Conservation (phyloP, 2,113 vertebrate genomes). For the Henicopernis longicauda region DNA sequence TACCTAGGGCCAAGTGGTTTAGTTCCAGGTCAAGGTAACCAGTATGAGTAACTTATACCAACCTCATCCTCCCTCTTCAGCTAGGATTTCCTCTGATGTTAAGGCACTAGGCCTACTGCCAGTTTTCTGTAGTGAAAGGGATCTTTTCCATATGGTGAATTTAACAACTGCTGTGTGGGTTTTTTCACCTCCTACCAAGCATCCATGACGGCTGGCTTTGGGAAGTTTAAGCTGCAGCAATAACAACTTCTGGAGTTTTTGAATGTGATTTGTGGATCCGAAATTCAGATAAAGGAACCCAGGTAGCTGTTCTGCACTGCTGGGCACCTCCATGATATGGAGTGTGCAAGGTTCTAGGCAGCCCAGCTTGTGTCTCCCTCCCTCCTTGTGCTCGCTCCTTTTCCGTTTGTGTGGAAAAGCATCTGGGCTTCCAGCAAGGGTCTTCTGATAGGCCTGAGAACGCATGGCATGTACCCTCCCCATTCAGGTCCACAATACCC, state of each 20-base stretch:
- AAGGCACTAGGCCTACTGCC: constrained; percentile 23
- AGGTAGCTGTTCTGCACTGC: background rate
- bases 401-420: background rate
- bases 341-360: background rate
- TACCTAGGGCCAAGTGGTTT: background rate
- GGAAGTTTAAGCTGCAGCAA: constrained; percentile 39
- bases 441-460: background rate
- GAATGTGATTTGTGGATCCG: background rate
- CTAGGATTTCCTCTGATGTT: constrained; percentile 46
- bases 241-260: constrained; percentile 43
- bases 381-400: background rate
- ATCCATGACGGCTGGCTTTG: constrained; percentile 15
- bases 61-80: background rate
- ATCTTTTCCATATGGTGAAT: constrained; percentile 60
- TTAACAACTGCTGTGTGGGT: constrained; percentile 60
- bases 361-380: background rate
- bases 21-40: background rate
- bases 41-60: background rate
- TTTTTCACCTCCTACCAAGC: constrained; percentile 57
- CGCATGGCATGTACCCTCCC: accelerated
- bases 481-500: too few species aligned
- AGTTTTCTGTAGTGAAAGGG: constrained; percentile 50
- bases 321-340: background rate
- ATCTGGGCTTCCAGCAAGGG: background rate
- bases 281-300: background rate